phyloP scores from a whole-genome alignment of 2,888 invertebrate genomes.

The Drosophila flavopinicola region DNA sequence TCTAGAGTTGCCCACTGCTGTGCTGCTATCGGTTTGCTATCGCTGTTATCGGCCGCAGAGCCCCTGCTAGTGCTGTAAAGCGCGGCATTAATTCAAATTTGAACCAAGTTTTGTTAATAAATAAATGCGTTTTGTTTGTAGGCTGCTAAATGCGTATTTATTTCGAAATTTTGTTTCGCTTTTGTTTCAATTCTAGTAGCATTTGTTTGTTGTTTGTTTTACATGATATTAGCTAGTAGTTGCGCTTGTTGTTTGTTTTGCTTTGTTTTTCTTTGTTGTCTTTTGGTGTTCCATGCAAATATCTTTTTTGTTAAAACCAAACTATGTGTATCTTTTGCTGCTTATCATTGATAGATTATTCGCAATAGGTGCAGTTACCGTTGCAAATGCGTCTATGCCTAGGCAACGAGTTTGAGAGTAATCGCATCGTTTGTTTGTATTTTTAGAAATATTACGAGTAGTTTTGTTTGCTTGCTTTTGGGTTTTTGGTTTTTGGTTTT shows the following conservation, averaged over 20 bases:
- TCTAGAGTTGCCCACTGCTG: conserved; percentile 40
- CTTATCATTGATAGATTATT: conserved; percentile 72
- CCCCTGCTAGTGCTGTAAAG: conserved; percentile 20
- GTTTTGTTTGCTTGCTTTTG: conserved; percentile 47
- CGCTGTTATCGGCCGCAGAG: conserved; percentile 16
- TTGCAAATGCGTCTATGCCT: conserved; percentile 63
- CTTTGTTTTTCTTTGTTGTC: conserved; percentile 25
- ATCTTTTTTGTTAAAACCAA: conserved; percentile 61
- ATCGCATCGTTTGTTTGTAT: conserved; percentile 43
- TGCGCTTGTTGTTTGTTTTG: conserved; percentile 53
- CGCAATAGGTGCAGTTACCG: conserved; percentile 73
- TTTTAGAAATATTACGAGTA: conserved; percentile 55
- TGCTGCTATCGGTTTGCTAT: conserved; percentile 1
- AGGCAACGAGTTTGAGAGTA: conserved; percentile 61
- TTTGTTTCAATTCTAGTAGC: conserved; percentile 82
- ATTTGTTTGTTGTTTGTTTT: conserved; percentile 75
- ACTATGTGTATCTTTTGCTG: conserved; percentile 60
- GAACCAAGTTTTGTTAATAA: neutral
- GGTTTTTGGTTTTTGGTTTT: conserved; percentile 19
- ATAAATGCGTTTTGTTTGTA: conserved; percentile 44
- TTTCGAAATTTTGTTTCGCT: conserved; percentile 68
- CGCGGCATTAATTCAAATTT: neutral
- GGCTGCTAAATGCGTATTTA: conserved; percentile 82
- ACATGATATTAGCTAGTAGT: conserved; percentile 79
- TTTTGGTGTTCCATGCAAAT: conserved; percentile 50